Base-by-base conservation (phyloP, 2,888 invertebrate genomes). In the Margaritifera margaritifera region DNA sequence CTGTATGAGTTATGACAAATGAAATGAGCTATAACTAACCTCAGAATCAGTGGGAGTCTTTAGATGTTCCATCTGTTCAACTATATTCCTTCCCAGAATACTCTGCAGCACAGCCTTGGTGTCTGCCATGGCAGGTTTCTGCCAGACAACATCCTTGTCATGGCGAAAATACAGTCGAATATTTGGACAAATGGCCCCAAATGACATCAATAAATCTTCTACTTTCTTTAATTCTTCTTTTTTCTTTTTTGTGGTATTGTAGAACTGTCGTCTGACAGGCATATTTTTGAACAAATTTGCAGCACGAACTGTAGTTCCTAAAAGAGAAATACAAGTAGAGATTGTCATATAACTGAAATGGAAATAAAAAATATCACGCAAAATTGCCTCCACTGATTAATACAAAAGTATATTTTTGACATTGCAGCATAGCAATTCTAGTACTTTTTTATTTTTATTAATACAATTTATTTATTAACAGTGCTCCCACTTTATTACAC, bases 261-360 rank as follows among this genome's bases (percentile, higher is more conserved):
- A 89, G 70, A 90, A 90, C 83, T 93, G 92, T 73, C 91, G 90
- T 22, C 93, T 87, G 0, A 93, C 93, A 22, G 93, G 93, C 25
- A 92, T 78, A 70, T 91, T 91, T 79, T 90, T 90, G 82, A 93
- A 93, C 58, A 93, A 82, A 70, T 91, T 87, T 51, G 81, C 86
- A 2, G 91, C 91, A 69, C 87, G 86, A 1, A 93, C 88, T 6
- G 91, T 91, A 18, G 93, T 93, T 51, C 93, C 93, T 92, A 79
- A 75, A 77, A 64, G 59, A 55, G 50, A n/a, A 56, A 19, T 15
- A 56, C 24, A 42, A 65, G 19, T 19, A 51, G 20, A 27, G 20
- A 55, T 55, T 24, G 15, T 22, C 55, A 55, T 55, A 55, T 55
- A 55, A 22, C 11, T 55, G 8, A n/a, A n/a, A n/a, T 6, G 55